Evolutionary conservation across 2,113 vertebrate genomes (phyloP), one percentile per base, ranked within the genome.

Genomic region (Trematomus loennbergii): DNA sequence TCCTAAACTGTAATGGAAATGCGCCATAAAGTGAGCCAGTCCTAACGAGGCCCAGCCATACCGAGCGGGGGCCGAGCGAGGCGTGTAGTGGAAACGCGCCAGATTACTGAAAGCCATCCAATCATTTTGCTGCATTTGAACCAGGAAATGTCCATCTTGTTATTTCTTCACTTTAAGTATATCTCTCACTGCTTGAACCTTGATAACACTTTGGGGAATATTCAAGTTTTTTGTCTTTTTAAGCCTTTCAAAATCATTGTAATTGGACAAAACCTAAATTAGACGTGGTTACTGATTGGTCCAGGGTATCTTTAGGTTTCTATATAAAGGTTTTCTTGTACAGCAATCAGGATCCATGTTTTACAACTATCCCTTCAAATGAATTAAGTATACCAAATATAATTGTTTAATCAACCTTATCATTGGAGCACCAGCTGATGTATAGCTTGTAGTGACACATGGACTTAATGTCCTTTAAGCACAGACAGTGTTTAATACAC

Each of bases 401-500:
- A 15, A 4, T 22, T 59, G 22, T 72, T 69, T 36, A 49, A 33
- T 54, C 36, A 20, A 33, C 12, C 1, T 36, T 50, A 64, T 54
- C 25, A 62, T 58, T 29, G 22, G 15, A 33, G 0, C 17, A 43
- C 69, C 61, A 64, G n/a, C 10, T 55, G 69, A 83, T 46, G 74
- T 25, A 72, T 40, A 12, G n/a, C 53, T 33, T 77, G 79, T 88
- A 12, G 55, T 80, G 62, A 69, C 61, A 69, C 66, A 74, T 62
- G 9, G 15, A 43, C 0, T 20, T 11, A 70, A 72, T 75, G 67
- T 57, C n/a, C 63, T 73, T 71, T 18, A 25, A 76, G n/a, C 5
- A 50, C 33, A 81, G 63, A 75, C 48, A 68, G 60, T 72, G 81
- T 83, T 90, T 81, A 60, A 69, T 85, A 83, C 9, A 77, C 84